phyloP scores from a whole-genome alignment of 2,113 vertebrate genomes.

The Irena cyanogastra region DNA sequence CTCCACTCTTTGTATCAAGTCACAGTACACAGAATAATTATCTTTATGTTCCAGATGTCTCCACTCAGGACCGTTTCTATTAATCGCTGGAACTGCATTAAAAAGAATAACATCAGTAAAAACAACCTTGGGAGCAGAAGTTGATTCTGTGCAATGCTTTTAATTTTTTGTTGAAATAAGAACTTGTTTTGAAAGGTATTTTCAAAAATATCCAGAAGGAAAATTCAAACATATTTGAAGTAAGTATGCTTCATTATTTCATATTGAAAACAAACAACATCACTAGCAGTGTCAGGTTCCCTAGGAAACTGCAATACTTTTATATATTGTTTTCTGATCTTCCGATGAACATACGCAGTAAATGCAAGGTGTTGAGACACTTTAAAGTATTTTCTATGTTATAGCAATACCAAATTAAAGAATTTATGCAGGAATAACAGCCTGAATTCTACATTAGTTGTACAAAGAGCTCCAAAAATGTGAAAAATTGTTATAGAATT shows the following conservation, averaged over 20 bases:
- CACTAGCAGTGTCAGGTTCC: neutral
- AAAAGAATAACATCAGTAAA: neutral
- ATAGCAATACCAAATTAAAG: neutral
- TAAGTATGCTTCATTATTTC: neutral
- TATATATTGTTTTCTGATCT: neutral
- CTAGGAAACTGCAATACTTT: neutral
- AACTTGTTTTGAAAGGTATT: neutral
- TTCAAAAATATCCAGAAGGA: neutral
- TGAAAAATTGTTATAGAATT: neutral
- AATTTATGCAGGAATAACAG: neutral
- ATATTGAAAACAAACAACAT: neutral
- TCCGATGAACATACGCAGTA: neutral
- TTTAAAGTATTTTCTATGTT: neutral
- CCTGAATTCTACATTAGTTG: neutral
- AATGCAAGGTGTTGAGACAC: neutral
- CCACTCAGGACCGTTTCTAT: neutral
- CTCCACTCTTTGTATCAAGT: neutral
- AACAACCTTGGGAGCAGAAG: neutral
- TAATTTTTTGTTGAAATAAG: neutral
- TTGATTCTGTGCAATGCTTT: neutral
- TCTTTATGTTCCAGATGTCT: neutral
- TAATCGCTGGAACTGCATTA: neutral
- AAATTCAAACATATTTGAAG: neutral
- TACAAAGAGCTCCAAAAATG: neutral
- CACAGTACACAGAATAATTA: neutral